These are phyloP conservation scores for Enteromius treurensis DNA, from an alignment of 2,797 vertebrate genomes.

Conservation along the genomic window DNA sequence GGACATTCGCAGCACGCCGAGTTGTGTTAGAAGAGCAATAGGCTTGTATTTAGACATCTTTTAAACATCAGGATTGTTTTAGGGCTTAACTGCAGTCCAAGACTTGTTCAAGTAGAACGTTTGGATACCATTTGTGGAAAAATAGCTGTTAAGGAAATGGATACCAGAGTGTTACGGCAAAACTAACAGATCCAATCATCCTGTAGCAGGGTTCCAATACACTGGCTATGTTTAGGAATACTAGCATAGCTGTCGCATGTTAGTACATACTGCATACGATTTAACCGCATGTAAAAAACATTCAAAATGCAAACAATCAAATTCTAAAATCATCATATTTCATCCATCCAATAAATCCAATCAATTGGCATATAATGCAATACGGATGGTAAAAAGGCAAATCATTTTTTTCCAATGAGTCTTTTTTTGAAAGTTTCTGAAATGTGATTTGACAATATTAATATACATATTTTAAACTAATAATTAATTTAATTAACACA, in stretches of 20 bases:
- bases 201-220: neutral
- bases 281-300: neutral
- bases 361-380: neutral
- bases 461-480: neutral
- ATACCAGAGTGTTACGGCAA: constrained; percentile 2
- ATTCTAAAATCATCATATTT: neutral
- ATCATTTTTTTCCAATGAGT: neutral
- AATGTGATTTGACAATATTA: neutral
- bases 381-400: neutral
- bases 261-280: neutral
- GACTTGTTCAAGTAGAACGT: neutral
- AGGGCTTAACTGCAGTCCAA: constrained; percentile 5
- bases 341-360: neutral
- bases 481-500: neutral
- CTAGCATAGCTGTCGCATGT: neutral
- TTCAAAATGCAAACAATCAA: neutral
- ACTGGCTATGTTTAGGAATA: neutral
- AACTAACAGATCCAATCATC: constrained; percentile 11
- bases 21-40: neutral
- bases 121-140: constrained; percentile 31
- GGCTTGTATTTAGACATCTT: neutral
- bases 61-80: constrained; percentile 22
- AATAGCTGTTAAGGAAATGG: constrained; percentile 33
- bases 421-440: neutral
- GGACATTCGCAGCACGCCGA: neutral